Conservation (phyloP, 2,797 vertebrate species). For the Heliangelus exortis region DNA sequence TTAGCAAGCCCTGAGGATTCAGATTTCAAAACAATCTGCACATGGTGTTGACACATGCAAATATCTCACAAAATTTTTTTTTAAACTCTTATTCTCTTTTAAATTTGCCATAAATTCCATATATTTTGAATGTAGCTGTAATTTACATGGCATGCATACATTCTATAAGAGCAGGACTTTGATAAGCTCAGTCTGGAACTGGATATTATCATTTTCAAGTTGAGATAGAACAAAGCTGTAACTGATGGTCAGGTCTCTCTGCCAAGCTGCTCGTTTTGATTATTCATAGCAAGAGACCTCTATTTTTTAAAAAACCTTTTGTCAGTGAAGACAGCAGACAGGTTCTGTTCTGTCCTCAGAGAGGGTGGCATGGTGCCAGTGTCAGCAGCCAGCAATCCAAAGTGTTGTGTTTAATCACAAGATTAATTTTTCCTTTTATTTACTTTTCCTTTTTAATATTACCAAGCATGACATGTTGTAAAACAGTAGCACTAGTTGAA, state of each 20-base stretch:
- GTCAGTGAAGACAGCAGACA: slow-evolving; percentile 41
- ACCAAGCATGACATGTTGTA: slow-evolving; percentile 61
- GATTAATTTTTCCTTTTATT: slow-evolving; percentile 69
- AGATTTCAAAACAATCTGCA: background rate
- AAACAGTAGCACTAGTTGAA: slow-evolving; percentile 55
- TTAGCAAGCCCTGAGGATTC: slow-evolving; percentile 20
- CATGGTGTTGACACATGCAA: background rate
- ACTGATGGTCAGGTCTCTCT: background rate
- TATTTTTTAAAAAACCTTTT: slow-evolving; percentile 37
- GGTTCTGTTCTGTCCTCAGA: slow-evolving; percentile 17
- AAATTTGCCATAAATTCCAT: background rate
- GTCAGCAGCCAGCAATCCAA: slow-evolving; percentile 45
- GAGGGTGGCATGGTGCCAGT: slow-evolving; percentile 18
- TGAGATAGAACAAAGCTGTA: slow-evolving; percentile 1
- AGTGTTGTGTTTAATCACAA: slow-evolving; percentile 54
- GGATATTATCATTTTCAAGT: background rate
- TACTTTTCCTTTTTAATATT: slow-evolving; percentile 52
- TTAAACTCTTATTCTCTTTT: background rate
- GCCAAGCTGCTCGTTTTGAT: slow-evolving; percentile 43
- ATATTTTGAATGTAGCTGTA: background rate
- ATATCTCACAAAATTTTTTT: slow-evolving; percentile 6
- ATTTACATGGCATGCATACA: background rate
- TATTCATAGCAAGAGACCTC: slow-evolving; percentile 10
- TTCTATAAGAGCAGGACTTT: background rate
- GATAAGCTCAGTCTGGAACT: background rate